Evolutionary conservation across 1,140 invertebrate species (phyloP).

Genomic region (Zaprionus vittiger): DNA sequence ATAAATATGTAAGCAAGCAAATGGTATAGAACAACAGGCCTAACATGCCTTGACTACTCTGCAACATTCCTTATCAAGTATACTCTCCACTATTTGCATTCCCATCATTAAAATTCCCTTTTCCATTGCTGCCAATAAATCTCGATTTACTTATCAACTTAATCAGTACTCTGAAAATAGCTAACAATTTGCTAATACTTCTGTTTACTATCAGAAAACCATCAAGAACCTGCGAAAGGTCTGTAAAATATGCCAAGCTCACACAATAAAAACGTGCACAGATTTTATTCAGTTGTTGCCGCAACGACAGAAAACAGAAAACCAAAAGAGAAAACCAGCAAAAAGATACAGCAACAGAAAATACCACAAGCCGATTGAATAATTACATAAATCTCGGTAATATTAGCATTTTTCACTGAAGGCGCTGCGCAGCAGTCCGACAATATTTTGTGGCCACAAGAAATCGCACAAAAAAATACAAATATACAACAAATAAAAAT

Average conservation of each 20-base stretch:
- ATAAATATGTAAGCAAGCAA: background rate
- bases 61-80: background rate
- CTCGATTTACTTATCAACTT: conserved; percentile 8
- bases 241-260: conserved; percentile 50
- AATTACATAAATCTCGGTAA: conserved; percentile 77
- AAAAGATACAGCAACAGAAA: conserved; percentile 44
- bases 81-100: background rate
- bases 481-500: conserved; percentile 53
- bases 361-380: conserved; percentile 72
- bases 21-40: background rate
- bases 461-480: conserved; percentile 15
- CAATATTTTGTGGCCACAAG: conserved; percentile 55
- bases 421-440: conserved; percentile 8
- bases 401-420: conserved; percentile 69
- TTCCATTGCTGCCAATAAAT: background rate
- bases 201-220: background rate
- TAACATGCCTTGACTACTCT: background rate
- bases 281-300: conserved; percentile 62
- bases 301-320: conserved; percentile 28
- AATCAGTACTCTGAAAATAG: conserved; percentile 12
- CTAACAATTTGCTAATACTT: conserved; percentile 30
- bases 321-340: conserved; percentile 30
- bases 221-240: background rate
- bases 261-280: conserved; percentile 45
- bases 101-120: background rate